Evolutionary conservation across 2,888 invertebrate genomes (phyloP), one percentile per base, ranked within the genome.

Genomic region (Clivina fossor): DNA sequence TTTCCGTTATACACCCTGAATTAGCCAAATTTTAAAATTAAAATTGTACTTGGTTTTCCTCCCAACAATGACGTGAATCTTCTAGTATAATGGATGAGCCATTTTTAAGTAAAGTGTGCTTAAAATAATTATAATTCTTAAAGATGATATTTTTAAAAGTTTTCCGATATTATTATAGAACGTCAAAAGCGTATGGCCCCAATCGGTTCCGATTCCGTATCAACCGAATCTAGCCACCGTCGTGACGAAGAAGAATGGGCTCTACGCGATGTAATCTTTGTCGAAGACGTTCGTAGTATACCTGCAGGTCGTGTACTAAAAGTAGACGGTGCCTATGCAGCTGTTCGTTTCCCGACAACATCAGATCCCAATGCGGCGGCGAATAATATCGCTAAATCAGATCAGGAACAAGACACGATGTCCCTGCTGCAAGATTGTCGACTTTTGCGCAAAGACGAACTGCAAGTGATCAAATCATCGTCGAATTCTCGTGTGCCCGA

Each of bases 241-340:
- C 92, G 90, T 65, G 92, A 93, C 66, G 98, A 98, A 75, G 97
- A 97, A 70, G 90, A 93, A 65, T 99, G 99, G 99, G 84, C 89
- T 26, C 77, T 98, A 13, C 91, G 93, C 65, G 96, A 98, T 71
- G 97, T 99, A 0, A 90, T 98, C 24, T 99, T 99, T 74, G 88
- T 99, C 1, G 97, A 99, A 74, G 99, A 99, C 70, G 90, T 92
- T 2, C 90, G 94, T 68, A 92, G 91, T 66, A 88, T 94, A 5
- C 96, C 97, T 1, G 63, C 69, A 65, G 86, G 92, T 1, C 84
- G 89, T 65, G 91, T 93, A 13, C 77, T 93, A 28, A 90, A 97
- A 80, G 93, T 98, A 1, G 98, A 99, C 73, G 97, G 97, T 2
- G 88, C 91, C 11, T 96, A 93, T 70, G 96, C 94, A 0, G 95